A percentile compares a stretch with the other conserved stretches of the same genome.
These are phyloP conservation scores for Malurus melanocephalus DNA, from an alignment of 2,113 vertebrate species.

Conservation along the genomic window DNA sequence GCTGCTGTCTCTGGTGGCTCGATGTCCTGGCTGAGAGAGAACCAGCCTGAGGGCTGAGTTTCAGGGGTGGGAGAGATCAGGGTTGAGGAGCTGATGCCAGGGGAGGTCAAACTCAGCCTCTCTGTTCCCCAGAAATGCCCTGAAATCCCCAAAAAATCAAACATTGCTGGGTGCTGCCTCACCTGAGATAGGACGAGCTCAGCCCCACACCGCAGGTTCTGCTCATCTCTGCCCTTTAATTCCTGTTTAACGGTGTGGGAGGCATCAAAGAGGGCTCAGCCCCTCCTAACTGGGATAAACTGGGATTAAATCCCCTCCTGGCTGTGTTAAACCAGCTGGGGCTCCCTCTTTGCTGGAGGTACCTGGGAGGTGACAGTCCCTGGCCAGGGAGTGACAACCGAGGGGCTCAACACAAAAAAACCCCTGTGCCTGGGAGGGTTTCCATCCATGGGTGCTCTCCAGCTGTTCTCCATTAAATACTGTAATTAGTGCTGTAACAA, in stretches of 20 bases:
- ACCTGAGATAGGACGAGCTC: background rate
- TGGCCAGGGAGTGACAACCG: background rate
- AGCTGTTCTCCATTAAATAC: too few relatives aligned
- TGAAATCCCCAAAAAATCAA: background rate
- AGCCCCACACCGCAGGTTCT: too few relatives aligned
- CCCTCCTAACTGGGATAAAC: fast-evolving
- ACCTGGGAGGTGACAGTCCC: background rate
- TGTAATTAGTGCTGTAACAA: too few relatives aligned
- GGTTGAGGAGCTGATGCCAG: background rate
- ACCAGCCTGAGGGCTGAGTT: background rate
- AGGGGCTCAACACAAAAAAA: background rate
- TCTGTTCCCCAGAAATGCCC: background rate
- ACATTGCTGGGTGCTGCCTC: background rate
- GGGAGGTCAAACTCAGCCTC: background rate
- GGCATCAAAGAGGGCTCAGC: background rate
- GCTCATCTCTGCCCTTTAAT: background rate
- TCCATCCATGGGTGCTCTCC: fast-evolving
- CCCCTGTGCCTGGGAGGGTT: fast-evolving
- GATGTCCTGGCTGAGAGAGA: background rate
- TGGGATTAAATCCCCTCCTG: too few relatives aligned
- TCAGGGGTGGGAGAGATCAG: background rate
- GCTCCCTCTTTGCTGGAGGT: background rate
- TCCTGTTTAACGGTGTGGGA: fast-evolving
- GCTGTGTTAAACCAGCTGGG: fast-evolving
- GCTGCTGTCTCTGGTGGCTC: background rate